These are phyloP conservation scores for Drymonia ruficornis DNA, from an alignment of 2,888 invertebrate genomes.

Conservation along the genomic window DNA sequence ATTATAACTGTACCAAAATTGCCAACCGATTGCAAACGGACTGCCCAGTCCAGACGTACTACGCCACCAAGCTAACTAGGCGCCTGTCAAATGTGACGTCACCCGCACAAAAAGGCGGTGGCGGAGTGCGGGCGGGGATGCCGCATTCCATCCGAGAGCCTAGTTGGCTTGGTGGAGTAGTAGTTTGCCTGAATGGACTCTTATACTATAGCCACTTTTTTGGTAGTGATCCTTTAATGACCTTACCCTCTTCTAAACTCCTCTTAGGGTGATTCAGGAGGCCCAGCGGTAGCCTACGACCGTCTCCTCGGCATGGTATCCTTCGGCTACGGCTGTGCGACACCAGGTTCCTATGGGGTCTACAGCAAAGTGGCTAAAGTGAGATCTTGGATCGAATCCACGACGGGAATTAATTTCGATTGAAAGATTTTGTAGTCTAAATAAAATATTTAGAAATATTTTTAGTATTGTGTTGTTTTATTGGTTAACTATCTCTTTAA, in stretches of 20 bases:
- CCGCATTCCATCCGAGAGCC: too few species aligned
- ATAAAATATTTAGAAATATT: slow-evolving; percentile 26
- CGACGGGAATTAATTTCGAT: slow-evolving; percentile 60
- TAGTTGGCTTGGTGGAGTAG: too few species aligned
- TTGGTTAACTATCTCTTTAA: not conserved
- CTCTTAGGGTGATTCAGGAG: slow-evolving; percentile 79
- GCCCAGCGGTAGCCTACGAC: slow-evolving; percentile 69
- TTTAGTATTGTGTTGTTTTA: not conserved
- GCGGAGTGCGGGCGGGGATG: too few species aligned
- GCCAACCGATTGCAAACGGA: too few species aligned
- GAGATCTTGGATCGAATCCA: slow-evolving; percentile 67
- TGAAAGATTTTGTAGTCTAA: slow-evolving; percentile 33
- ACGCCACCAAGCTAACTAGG: too few species aligned
- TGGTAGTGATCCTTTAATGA: too few species aligned
- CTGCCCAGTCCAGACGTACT: too few species aligned
- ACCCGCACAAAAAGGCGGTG: too few species aligned
- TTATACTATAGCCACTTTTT: too few species aligned
- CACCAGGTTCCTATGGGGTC: slow-evolving; percentile 73
- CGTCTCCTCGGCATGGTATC: slow-evolving; percentile 76
- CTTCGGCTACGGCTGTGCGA: slow-evolving; percentile 79
- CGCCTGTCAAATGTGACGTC: too few species aligned
- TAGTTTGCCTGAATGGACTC: too few species aligned
- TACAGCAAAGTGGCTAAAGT: slow-evolving; percentile 76
- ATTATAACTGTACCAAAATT: too few species aligned
- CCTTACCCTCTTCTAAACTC: not conserved